Conservation (phyloP, 2,113 vertebrate species). For the Oncorhynchus clarkii region DNA sequence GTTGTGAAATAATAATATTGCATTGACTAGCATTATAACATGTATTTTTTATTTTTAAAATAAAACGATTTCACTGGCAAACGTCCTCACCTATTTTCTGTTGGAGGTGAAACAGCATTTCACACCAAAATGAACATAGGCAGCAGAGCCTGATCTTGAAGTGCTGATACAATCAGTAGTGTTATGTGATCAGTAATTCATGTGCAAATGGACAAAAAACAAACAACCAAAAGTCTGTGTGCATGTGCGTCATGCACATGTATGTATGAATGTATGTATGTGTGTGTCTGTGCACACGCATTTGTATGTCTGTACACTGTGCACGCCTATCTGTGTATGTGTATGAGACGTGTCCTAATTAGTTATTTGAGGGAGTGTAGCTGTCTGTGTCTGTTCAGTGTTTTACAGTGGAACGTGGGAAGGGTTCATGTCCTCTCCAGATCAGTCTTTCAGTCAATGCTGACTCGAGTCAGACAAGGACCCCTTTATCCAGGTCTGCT, state of each 20-base stretch:
- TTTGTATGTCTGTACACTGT: too few species aligned
- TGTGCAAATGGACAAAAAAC: constrained; percentile 6
- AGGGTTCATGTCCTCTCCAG: constrained; percentile 44
- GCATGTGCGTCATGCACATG: not conserved
- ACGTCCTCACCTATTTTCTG: not conserved
- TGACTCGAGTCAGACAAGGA: constrained; percentile 58
- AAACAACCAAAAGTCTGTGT: constrained; percentile 7
- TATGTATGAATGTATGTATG: not conserved
- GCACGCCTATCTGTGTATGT: too few species aligned
- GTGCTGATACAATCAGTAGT: constrained; percentile 13
- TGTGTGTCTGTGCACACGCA: constrained; percentile 7
- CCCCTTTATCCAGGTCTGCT: constrained; percentile 46
- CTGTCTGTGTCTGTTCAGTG: constrained; percentile 51
- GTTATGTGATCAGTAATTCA: constrained; percentile 24
- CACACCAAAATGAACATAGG: constrained; percentile 24
- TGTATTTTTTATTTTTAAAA: not conserved
- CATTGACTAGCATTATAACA: not conserved
- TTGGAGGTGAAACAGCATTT: not conserved
- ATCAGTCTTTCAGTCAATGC: constrained; percentile 49
- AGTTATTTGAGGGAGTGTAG: constrained; percentile 31
- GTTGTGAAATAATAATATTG: not conserved
- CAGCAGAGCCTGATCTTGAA: not conserved
- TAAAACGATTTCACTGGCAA: too few species aligned
- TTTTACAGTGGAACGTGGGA: constrained; percentile 45
- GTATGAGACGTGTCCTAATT: constrained; percentile 33